These are phyloP conservation scores for Ardeotis arabs DNA, from an alignment of 2,113 vertebrate species.

Conservation along the genomic window DNA sequence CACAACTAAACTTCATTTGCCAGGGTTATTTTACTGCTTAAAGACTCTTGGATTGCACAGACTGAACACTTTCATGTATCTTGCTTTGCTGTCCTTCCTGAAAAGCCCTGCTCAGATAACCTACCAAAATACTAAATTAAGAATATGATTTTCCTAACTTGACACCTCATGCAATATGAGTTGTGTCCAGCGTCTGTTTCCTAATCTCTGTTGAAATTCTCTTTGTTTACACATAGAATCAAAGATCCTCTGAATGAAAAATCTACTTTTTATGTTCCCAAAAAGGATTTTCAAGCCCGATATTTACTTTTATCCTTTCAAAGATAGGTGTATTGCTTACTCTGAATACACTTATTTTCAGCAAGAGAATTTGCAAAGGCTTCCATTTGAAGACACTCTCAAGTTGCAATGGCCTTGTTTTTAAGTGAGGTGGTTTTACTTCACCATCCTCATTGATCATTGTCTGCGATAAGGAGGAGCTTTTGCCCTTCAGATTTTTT, in stretches of 20 bases:
- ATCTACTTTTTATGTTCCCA: not conserved
- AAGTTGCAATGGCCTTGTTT: not conserved
- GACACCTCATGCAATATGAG: not conserved
- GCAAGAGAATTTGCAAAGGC: not conserved
- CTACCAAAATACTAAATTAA: not conserved
- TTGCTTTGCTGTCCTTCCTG: not conserved
- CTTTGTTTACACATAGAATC: not conserved
- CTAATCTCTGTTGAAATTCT: not conserved
- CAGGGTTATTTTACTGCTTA: not conserved
- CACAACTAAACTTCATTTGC: not conserved
- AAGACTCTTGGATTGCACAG: not conserved
- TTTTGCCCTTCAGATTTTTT: not conserved
- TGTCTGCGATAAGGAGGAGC: fast-evolving
- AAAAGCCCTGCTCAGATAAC: not conserved
- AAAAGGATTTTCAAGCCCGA: not conserved
- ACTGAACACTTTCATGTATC: not conserved
- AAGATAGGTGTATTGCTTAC: not conserved
- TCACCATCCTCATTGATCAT: not conserved
- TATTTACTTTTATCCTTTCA: not conserved
- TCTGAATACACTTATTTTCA: not conserved
- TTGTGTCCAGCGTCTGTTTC: not conserved
- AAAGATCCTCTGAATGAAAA: not conserved
- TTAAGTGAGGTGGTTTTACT: not conserved
- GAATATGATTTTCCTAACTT: not conserved
- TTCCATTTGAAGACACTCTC: not conserved